A percentile compares a stretch with the other conserved stretches of the same genome.
Evolutionary conservation across 2,888 invertebrate genomes (phyloP).

Genomic region (Erebia aethiops): DNA sequence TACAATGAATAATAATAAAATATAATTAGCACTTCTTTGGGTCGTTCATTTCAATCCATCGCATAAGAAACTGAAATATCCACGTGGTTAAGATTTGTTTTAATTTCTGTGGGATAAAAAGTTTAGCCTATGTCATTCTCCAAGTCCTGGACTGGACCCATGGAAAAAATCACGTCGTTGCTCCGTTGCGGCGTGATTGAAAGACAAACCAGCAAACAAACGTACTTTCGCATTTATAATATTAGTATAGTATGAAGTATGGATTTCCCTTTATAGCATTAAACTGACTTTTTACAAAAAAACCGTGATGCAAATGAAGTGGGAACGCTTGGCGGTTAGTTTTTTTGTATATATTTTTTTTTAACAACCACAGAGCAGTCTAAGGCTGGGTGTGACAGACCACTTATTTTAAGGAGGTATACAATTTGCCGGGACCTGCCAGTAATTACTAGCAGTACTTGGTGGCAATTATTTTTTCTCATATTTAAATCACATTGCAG

Average conservation of each 20-base stretch:
- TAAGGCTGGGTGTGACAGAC: conserved; percentile 11
- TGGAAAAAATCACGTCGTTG: too few relatives aligned
- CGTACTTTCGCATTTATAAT: too few relatives aligned
- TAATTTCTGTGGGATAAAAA: too few relatives aligned
- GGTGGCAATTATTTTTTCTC: conserved; percentile 2
- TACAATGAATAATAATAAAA: not conserved
- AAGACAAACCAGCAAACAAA: too few relatives aligned
- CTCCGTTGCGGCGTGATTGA: too few relatives aligned
- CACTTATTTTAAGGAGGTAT: conserved; percentile 22
- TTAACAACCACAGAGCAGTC: conserved; percentile 11
- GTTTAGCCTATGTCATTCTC: too few relatives aligned
- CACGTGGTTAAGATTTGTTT: too few relatives aligned
- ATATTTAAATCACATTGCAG: not conserved
- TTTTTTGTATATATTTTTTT: conserved; percentile 6
- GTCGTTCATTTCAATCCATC: too few relatives aligned
- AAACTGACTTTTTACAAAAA: too few relatives aligned
- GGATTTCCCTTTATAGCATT: not conserved
- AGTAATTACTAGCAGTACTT: not conserved
- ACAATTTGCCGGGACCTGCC: conserved; percentile 10
- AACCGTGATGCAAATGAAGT: conserved; percentile 23
- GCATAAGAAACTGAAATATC: too few relatives aligned
- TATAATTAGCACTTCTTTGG: not conserved
- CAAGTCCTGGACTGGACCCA: too few relatives aligned
- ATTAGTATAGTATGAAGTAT: too few relatives aligned
- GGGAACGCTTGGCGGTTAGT: not conserved